phyloP scores from a whole-genome alignment of 2,888 invertebrate species.

The Patella depressa region DNA sequence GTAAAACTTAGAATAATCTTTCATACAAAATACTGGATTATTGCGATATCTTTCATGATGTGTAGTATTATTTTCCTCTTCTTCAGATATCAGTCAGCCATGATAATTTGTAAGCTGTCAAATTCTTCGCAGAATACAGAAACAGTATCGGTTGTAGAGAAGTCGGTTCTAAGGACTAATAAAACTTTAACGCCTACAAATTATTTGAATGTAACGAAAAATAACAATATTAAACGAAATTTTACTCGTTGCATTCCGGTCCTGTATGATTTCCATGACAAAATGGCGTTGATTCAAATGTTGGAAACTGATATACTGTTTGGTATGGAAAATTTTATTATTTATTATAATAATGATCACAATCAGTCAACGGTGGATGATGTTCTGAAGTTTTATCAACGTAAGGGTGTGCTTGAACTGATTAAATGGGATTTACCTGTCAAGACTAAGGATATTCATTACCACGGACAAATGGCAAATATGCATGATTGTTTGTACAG shows the following conservation, averaged over 20 bases:
- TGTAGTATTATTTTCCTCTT: background rate
- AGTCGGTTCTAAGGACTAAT: background rate
- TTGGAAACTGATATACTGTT: background rate
- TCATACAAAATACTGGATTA: no score
- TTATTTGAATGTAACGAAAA: background rate
- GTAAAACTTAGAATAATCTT: no score
- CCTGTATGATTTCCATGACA: background rate
- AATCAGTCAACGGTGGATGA: background rate
- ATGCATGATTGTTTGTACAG: background rate
- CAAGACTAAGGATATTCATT: background rate
- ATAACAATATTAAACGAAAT: background rate
- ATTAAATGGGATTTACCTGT: background rate
- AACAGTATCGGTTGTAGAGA: background rate
- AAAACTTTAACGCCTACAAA: background rate
- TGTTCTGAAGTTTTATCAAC: background rate
- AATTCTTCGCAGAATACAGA: background rate
- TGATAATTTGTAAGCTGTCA: background rate
- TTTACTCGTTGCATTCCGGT: background rate
- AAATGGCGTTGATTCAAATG: background rate
- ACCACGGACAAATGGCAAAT: background rate
- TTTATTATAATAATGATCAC: background rate
- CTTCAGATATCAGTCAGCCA: background rate
- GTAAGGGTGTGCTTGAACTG: background rate
- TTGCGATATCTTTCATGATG: no score
- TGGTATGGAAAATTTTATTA: background rate